These are phyloP conservation scores for Erebia palarica DNA, from an alignment of 2,888 invertebrate species.

Conservation along the genomic window DNA sequence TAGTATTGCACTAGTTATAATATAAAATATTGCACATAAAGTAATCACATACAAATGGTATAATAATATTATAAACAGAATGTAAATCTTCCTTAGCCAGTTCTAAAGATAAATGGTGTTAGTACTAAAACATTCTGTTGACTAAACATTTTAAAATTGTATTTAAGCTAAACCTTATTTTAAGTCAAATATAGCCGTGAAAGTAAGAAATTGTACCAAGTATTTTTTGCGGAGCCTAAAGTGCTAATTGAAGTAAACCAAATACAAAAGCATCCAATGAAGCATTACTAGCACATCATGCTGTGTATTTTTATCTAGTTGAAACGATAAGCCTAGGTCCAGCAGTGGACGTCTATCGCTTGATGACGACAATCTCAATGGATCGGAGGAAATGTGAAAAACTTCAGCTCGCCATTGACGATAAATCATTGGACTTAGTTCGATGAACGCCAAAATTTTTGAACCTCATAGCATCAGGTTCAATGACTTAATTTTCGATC, in stretches of 20 bases:
- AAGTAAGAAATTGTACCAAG: too few species aligned
- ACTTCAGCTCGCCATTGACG: too few species aligned
- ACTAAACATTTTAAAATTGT: not conserved
- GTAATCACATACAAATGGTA: not conserved
- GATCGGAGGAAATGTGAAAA: too few species aligned
- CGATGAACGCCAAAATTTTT: too few species aligned
- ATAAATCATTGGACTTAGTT: too few species aligned
- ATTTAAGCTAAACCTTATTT: not conserved
- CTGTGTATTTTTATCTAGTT: not conserved
- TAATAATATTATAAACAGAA: not conserved
- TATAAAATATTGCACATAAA: not conserved
- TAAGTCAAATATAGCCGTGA: too few species aligned
- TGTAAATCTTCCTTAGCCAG: not conserved
- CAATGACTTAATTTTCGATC: too few species aligned
- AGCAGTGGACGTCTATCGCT: too few species aligned
- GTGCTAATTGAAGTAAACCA: not conserved
- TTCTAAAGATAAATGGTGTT: not conserved
- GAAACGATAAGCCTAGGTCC: too few species aligned
- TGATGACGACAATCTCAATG: too few species aligned
- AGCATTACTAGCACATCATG: not conserved
- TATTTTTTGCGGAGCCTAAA: too few species aligned
- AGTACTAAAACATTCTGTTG: not conserved
- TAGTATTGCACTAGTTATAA: not conserved
- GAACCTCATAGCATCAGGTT: too few species aligned
- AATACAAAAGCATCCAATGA: not conserved